Evolutionary conservation across 2,113 vertebrate species (phyloP).

Genomic region (Menidia beryllina): DNA sequence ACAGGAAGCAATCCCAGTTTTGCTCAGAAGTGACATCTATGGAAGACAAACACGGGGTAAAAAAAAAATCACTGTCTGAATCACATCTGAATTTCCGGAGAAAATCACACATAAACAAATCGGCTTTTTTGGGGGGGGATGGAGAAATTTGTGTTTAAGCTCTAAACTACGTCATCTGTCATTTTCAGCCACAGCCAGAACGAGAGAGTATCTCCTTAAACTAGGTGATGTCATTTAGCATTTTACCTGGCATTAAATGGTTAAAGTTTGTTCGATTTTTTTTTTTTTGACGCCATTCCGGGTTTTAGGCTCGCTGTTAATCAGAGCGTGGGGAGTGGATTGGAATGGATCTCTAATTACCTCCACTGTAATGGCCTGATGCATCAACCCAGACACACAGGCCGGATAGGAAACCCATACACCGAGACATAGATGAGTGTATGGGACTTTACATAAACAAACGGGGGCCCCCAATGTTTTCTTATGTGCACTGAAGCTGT

Average conservation of each 20-base stretch:
- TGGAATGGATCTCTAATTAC: conserved; percentile 72
- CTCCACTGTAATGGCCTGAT: conserved; percentile 63
- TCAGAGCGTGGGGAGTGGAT: conserved; percentile 61
- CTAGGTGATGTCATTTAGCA: conserved; percentile 37
- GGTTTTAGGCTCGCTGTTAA: conserved; percentile 52
- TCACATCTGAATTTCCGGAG: conserved; percentile 27
- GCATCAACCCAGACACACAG: conserved; percentile 56
- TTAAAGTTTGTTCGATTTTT: too few species aligned
- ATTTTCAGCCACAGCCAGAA: too few species aligned
- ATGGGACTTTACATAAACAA: not conserved
- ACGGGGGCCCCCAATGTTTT: too few species aligned
- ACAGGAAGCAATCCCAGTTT: conserved; percentile 47
- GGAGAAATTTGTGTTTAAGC: too few species aligned
- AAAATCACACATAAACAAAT: conserved; percentile 19
- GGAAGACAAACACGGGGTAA: conserved; percentile 37
- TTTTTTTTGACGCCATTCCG: conserved; percentile 49
- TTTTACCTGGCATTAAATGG: conserved; percentile 37
- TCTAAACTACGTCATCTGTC: too few species aligned
- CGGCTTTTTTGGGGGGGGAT: too few species aligned
- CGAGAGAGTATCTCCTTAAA: conserved; percentile 36
- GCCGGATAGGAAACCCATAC: conserved; percentile 11
- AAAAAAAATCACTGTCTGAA: conserved; percentile 1
- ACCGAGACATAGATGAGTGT: conserved; percentile 11
- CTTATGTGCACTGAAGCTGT: too few species aligned
- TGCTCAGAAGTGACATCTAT: conserved; percentile 53